A percentile compares a stretch with the other conserved stretches of the same genome.
Conservation (phyloP, 2,888 invertebrate species). For the Thyatira batis region DNA sequence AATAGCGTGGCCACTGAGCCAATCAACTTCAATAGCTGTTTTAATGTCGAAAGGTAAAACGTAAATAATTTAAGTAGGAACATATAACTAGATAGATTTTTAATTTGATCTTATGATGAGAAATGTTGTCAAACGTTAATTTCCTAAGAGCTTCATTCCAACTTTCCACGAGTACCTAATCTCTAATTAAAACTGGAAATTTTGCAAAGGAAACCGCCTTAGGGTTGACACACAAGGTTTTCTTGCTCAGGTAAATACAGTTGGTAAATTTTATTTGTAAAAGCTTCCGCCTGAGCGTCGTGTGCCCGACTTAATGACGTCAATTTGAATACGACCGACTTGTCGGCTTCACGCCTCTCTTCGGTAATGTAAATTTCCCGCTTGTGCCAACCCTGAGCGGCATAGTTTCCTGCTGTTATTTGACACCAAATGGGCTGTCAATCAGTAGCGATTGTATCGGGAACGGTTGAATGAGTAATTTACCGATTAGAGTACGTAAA, state of each 20-base stretch:
- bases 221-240: constrained; percentile 11
- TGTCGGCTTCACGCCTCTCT: constrained; percentile 49
- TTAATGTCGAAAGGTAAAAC: constrained; percentile 23
- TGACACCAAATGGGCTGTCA: constrained; percentile 61
- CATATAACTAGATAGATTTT: background rate
- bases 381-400: constrained; percentile 41
- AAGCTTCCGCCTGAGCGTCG: constrained; percentile 39
- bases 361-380: constrained; percentile 61
- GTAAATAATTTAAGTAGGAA: background rate
- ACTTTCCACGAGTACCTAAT: constrained; percentile 15
- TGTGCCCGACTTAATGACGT: constrained; percentile 59
- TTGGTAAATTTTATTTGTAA: constrained; percentile 31
- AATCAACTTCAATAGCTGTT: constrained; percentile 30
- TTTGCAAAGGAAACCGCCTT: constrained; percentile 13
- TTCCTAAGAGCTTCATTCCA: constrained; percentile 2
- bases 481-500: constrained; percentile 26
- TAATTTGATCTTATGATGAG: background rate
- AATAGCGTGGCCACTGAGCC: constrained; percentile 40
- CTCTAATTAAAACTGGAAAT: constrained; percentile 18
- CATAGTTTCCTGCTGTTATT: constrained; percentile 59
- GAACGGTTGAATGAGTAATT: constrained; percentile 36
- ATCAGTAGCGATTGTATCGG: constrained; percentile 48
- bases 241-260: constrained; percentile 18
- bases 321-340: constrained; percentile 66
- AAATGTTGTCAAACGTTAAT: constrained; percentile 1